Base-by-base conservation (phyloP, 2,113 vertebrate genomes). In the Ahaetulla prasina region DNA sequence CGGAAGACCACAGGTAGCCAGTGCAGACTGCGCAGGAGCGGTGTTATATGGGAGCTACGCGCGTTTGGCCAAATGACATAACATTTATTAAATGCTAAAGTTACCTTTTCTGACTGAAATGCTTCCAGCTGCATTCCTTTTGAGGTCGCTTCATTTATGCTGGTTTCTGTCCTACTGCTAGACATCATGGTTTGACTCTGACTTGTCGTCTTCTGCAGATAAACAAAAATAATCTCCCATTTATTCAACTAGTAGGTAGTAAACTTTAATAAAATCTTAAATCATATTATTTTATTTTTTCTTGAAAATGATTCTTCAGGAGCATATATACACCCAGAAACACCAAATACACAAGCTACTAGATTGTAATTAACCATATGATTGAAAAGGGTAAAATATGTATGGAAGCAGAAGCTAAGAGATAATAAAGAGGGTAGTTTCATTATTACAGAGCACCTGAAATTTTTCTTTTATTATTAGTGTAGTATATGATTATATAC, bases 61-160 rank as follows among this genome's bases (percentile, higher is more conserved):
- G 68, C 4, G 93, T 60, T 60, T 80, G 93, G 14, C 80, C 25
- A 94, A 91, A 7, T 92, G 39, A 93, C 20, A 91, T 50, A 18
- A 86, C 23, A 39, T 91, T 87, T 89, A 7, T 92, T 54, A 94
- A 94, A 93, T 90, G 11, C 93, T 94, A 80, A 23, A 93, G 8
- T 97, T 98, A 99, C 98, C 98, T 96, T 97, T 94, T 98, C 97
- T 96, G 96, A 97, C 94, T 98, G 97, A 95, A 96, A 96, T 95
- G 96, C 93, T 96, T 97, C 94, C 55, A 50, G 96, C 95, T 98
- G 97, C 63, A 85, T 92, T 95, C 97, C 93, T 96, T 96, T 96
- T 93, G 97, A 97, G 90, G 93, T 91, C 90, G 27, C 95, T 97
- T 97, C 94, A 93, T 97, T 98, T 93, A 85, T 91, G 85, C 94